A percentile compares a stretch with the other conserved stretches of the same genome.
These are phyloP conservation scores for Poecilus cupreus DNA, from an alignment of 2,888 invertebrate species.

Conservation along the genomic window DNA sequence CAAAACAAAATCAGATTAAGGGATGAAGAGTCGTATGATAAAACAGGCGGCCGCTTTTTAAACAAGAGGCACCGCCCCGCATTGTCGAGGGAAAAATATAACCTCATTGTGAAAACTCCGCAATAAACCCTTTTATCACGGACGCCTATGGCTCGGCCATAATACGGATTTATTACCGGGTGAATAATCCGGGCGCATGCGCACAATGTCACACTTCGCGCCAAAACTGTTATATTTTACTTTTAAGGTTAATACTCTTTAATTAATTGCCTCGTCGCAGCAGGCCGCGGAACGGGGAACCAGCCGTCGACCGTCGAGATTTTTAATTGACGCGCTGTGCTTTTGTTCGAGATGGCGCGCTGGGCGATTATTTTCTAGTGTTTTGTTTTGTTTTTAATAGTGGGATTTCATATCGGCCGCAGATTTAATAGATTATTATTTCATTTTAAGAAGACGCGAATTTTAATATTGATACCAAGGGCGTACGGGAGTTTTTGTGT, in stretches of 20 bases:
- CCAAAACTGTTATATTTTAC: slow-evolving; percentile 21
- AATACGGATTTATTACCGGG: slow-evolving; percentile 47
- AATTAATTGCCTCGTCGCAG: slow-evolving; percentile 44
- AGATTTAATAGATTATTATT: not conserved
- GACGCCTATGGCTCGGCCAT: slow-evolving; percentile 25
- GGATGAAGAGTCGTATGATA: not conserved
- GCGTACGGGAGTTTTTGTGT: too few species aligned
- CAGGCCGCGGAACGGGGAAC: not conserved
- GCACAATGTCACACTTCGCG: slow-evolving; percentile 38
- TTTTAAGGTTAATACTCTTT: slow-evolving; percentile 48
- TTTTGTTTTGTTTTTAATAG: not conserved
- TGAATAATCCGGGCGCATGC: slow-evolving; percentile 4
- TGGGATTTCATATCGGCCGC: not conserved
- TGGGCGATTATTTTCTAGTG: not conserved
- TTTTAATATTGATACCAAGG: too few species aligned
- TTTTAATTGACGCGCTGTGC: slow-evolving; percentile 37
- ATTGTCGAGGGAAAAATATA: slow-evolving; percentile 40
- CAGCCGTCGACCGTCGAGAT: slow-evolving; percentile 4
- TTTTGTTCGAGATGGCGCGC: not conserved
- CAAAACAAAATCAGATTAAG: not conserved
- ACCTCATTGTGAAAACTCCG: slow-evolving; percentile 26
- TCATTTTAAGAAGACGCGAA: too few species aligned
- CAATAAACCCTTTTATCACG: slow-evolving; percentile 44
- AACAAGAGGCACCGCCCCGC: not conserved
- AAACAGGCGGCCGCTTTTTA: not conserved